phyloP scores from a whole-genome alignment of 2,888 invertebrate genomes.

The Periphyllus acericola region DNA sequence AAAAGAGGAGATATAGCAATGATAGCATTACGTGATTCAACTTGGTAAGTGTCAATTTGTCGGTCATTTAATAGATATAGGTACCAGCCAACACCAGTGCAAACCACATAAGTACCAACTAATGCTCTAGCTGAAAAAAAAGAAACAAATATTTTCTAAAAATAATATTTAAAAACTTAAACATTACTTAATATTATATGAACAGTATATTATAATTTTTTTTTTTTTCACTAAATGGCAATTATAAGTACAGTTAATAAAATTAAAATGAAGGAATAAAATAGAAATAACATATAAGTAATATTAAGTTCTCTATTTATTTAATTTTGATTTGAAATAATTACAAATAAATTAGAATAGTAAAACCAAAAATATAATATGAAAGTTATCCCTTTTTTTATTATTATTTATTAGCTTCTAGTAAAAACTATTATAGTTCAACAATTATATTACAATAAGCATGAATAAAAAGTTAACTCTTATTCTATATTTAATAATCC shows the following conservation, averaged over 20 bases:
- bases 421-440: no score
- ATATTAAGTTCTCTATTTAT: no score
- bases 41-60: conserved; percentile 66
- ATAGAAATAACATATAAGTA: no score
- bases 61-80: conserved; percentile 44
- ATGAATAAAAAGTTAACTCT: no score
- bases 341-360: no score
- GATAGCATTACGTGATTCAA: conserved; percentile 82
- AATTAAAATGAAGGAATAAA: background rate
- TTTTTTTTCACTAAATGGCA: no score
- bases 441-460: no score
- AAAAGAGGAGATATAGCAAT: conserved; percentile 82
- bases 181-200: background rate
- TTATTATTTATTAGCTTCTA: no score
- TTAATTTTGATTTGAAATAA: no score
- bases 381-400: no score
- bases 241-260: background rate
- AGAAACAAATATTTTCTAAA: background rate
- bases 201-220: background rate
- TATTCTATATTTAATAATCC: no score
- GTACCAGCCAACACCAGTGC: conserved; percentile 46
- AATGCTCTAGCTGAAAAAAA: conserved; percentile 37
- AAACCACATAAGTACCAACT: conserved; percentile 28
- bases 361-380: no score
- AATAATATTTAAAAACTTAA: background rate